Base-by-base conservation (phyloP, 2,888 invertebrate genomes). In the Archaeoteleia sp. region DNA sequence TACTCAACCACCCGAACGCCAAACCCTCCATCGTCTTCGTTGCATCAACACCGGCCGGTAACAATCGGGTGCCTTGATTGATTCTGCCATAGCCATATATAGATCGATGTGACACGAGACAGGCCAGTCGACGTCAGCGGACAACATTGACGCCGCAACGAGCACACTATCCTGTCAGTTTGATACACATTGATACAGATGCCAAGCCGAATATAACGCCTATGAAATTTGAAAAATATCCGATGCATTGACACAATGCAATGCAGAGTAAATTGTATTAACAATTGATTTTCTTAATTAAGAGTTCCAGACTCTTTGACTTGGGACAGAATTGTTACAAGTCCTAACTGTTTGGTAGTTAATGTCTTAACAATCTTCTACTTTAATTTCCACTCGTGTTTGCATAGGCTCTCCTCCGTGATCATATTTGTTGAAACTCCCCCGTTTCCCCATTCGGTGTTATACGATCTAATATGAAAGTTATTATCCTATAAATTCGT, bases 1-100 rank as follows among this genome's bases (percentile, higher is more conserved):
- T 32, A 32, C 40, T 25, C 35, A 7, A 10, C 10, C 30, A n/a
- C 14, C 43, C 46, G 20, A 39, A 8, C 46, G 45, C 32, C 49
- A 53, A 30, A 35, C 46, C 51, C 65, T 65, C 65, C 40, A 57
- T 34, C 45, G 57, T 54, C 62, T 67, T 51, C 58, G 48, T 67
- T 75, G 71, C 76, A 77, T 78, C 78, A 80, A 81, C 77, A 79
- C 58, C 67, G 70, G 67, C 70, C 65, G 66, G 70, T 68, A 74
- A 80, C 79, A 82, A 81, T 81, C 79, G 75, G 72, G 70, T 74
- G 67, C 76, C 76, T 70, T 77, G 81, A 80, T 82, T 82, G 82
- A 81, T 78, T 81, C 58, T 63, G 60, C 29, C 45, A 27, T 10
- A 53, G 45, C 10, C 54, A 39, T 10, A 37, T 40, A 32, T 20